A percentile compares a stretch with the other conserved stretches of the same genome.
Evolutionary conservation across 2,113 vertebrate genomes (phyloP).

Genomic region (Epinephelus moara): DNA sequence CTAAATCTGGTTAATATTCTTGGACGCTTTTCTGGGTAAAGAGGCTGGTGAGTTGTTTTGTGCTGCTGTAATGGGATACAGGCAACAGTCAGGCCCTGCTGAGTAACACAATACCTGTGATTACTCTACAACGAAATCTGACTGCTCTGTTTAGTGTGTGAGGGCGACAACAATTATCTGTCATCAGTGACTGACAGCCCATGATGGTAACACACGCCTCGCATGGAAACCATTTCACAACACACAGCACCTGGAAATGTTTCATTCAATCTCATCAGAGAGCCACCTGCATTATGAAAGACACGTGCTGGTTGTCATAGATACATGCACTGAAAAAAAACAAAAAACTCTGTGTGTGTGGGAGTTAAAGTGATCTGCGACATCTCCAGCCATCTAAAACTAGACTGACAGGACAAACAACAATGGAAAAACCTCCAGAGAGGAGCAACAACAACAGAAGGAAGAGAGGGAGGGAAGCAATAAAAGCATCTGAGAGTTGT

Average conservation of each 20-base stretch:
- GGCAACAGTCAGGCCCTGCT: conserved; percentile 22
- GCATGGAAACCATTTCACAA: conserved; percentile 46
- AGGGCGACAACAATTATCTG: conserved; percentile 38
- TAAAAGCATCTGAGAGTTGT: conserved; percentile 40
- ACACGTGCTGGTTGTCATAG: conserved; percentile 22
- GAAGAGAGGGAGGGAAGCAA: conserved; percentile 11
- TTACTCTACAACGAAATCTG: conserved; percentile 58
- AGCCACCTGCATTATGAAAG: conserved; percentile 15
- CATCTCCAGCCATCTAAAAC: conserved; percentile 37
- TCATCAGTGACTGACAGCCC: conserved; percentile 19
- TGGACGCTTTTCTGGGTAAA: conserved; percentile 35
- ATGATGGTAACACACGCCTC: neutral
- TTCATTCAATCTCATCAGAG: conserved; percentile 49
- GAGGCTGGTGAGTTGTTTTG: conserved; percentile 45
- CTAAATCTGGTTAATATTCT: conserved; percentile 53
- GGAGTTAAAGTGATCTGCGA: conserved; percentile 26
- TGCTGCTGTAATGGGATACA: conserved; percentile 37
- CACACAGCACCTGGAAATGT: conserved; percentile 32
- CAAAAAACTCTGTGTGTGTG: conserved; percentile 13
- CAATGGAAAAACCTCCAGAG: conserved; percentile 15
- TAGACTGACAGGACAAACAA: conserved; percentile 49
- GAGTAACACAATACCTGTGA: conserved; percentile 69
- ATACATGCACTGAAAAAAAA: conserved; percentile 21
- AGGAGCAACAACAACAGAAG: conserved; percentile 13
- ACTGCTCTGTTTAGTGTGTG: conserved; percentile 48